Evolutionary conservation across 2,888 invertebrate genomes (phyloP), one percentile per base, ranked within the genome.

Genomic region (Cheiracanthium punctorium): DNA sequence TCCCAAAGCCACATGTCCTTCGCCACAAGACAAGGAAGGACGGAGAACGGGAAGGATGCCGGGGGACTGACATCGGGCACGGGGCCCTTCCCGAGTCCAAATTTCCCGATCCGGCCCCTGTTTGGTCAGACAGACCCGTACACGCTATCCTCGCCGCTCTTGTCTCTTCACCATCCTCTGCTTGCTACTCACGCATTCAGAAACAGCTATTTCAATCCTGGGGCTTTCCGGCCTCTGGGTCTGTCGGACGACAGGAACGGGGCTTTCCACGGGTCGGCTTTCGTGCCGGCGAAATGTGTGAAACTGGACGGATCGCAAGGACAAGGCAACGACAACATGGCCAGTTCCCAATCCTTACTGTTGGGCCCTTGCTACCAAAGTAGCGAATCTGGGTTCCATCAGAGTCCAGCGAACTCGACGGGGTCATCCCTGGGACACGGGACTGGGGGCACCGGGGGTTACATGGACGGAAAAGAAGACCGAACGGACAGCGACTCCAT

Each of bases 231-330:
- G 30, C 87, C 81, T 7, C 37, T 87, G 24, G 80, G 72, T 14
- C 20, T 52, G 8, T 28, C 72, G 0, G 87, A 87, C n/a, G 87
- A 87, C 33, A 43, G 80, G 24, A 70, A 80, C 4, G 76, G 81
- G 17, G 73, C 84, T 24, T 88, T 88, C 33, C 88, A 88, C 37
- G 82, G 88, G 1, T 88, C 88, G 20, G 88, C 88, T 32, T 88
- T 88, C 41, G 71, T 80, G 64, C 88, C 88, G 12, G 82, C 88
- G 7, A 77, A 81, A 24, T 81, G 81, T n/a, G 37, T 82, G 58
- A 87, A 87, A 52, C 37, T 81, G 41, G 86, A 86, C 41, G 74
- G 79, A 12, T n/a, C 69, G 2, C 58, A 69, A 17, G 67, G 72
- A 2, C 58, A 70, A 8, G 65, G 72, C 10, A 69, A 24, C 32